phyloP scores from a whole-genome alignment of 2,888 invertebrate species.

The Meta bourneti region DNA sequence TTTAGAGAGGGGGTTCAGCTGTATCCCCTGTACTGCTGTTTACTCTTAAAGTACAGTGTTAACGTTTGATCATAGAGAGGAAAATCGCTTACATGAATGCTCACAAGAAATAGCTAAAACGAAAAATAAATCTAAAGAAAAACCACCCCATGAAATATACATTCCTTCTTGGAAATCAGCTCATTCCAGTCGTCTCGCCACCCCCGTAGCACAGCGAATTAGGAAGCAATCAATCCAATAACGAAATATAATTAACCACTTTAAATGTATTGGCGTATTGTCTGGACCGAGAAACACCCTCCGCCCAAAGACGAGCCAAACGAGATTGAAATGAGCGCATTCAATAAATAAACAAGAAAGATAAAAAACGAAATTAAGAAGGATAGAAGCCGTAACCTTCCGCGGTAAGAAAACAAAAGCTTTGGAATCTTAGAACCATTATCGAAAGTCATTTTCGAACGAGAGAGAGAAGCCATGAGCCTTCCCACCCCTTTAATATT shows the following conservation, averaged over 20 bases:
- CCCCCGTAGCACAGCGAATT: slow-evolving; percentile 31
- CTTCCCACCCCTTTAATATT: slow-evolving; percentile 75
- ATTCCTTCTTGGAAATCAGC: too few species aligned
- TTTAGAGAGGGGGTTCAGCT: too few species aligned
- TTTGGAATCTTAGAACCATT: slow-evolving; percentile 69
- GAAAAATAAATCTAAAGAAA: too few species aligned
- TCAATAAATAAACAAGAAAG: slow-evolving; percentile 33
- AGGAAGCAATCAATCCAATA: slow-evolving; percentile 55
- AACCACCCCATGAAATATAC: too few species aligned
- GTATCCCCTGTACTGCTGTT: too few species aligned
- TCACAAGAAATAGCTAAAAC: too few species aligned
- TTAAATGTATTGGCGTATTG: slow-evolving; percentile 65
- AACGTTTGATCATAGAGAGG: too few species aligned
- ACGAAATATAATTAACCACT: slow-evolving; percentile 70
- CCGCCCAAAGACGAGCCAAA: slow-evolving; percentile 64
- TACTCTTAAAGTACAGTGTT: too few species aligned
- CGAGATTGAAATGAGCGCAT: slow-evolving; percentile 43
- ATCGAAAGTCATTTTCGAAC: slow-evolving; percentile 65
- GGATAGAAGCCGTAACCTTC: slow-evolving; percentile 27
- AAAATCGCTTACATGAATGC: too few species aligned
- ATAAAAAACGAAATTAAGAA: slow-evolving; percentile 31
- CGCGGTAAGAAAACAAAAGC: slow-evolving; percentile 60
- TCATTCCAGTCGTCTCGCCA: not conserved
- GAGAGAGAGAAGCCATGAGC: slow-evolving; percentile 34
- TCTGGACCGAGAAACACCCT: slow-evolving; percentile 10